Percentiles rank a stretch among this genome's conserved stretches.
These are phyloP conservation scores for Naja naja DNA, from an alignment of 2,113 vertebrate genomes.

Conservation along the genomic window DNA sequence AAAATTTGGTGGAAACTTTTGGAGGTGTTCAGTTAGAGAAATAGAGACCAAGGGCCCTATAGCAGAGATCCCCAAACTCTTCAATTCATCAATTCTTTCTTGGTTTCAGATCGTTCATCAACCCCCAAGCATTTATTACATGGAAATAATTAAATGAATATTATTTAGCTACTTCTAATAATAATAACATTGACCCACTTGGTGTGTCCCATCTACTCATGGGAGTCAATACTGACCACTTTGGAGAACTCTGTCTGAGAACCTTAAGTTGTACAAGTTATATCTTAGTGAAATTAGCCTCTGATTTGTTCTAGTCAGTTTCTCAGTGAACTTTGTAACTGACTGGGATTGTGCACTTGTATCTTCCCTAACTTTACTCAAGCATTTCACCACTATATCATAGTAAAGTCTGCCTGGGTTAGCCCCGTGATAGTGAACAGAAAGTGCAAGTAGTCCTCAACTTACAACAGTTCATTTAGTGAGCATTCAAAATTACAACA, in stretches of 20 bases:
- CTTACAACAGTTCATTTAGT: not conserved
- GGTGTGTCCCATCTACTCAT: not conserved
- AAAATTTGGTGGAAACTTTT: not conserved
- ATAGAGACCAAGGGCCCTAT: not conserved
- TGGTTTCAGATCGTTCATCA: not conserved
- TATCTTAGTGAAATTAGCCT: not conserved
- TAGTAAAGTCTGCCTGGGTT: not conserved
- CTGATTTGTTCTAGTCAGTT: not conserved
- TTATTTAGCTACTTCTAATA: not conserved
- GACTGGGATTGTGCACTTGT: not conserved
- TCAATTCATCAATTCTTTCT: not conserved
- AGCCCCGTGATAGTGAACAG: not conserved
- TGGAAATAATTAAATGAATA: not conserved
- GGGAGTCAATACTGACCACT: not conserved
- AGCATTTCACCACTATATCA: not conserved
- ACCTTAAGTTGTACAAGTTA: not conserved
- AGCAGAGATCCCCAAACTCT: not conserved
- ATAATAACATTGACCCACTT: not conserved
- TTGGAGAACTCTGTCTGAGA: not conserved
- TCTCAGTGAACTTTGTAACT: not conserved
- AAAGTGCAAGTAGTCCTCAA: not conserved
- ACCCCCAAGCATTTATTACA: not conserved
- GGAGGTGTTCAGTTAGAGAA: not conserved
- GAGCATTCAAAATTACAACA: not conserved
- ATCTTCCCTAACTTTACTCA: not conserved